phyloP scores from a whole-genome alignment of 2,113 vertebrate genomes.

The Oryzias curvinotus region DNA sequence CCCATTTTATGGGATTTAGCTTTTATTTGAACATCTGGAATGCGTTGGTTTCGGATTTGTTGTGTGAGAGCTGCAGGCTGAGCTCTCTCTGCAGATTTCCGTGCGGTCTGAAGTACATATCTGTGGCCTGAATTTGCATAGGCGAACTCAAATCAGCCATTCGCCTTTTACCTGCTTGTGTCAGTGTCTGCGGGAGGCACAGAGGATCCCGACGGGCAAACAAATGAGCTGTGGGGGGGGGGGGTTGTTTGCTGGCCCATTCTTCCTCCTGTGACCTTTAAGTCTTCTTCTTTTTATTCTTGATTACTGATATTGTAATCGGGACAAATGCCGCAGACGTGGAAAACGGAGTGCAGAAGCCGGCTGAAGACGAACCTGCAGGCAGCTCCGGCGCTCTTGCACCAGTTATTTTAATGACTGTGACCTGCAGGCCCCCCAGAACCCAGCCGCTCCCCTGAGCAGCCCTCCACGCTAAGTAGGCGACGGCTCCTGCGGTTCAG shows the following conservation, averaged over 20 bases:
- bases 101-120: conserved; percentile 30
- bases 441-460: conserved; percentile 2
- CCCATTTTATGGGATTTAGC: too few species aligned
- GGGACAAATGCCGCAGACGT: not conserved
- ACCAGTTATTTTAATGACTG: conserved; percentile 30
- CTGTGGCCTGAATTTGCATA: conserved; percentile 23
- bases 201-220: conserved; percentile 10
- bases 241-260: not conserved
- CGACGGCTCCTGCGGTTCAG: not conserved
- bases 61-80: not conserved
- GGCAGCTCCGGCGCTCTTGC: conserved; percentile 3
- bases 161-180: conserved; percentile 9
- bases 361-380: conserved; percentile 6
- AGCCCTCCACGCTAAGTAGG: conserved; percentile 11
- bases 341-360: not conserved
- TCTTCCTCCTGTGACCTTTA: conserved; percentile 17
- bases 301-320: conserved; percentile 10
- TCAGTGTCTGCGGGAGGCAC: conserved; percentile 11
- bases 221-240: conserved; percentile 2
- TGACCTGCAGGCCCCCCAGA: conserved; percentile 29
- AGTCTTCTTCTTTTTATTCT: conserved; percentile 1
- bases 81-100: conserved; percentile 1
- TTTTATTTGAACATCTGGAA: not conserved
- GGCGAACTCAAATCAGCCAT: conserved; percentile 32
- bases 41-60: conserved; percentile 1